These are phyloP conservation scores for Amyelois transitella DNA, from an alignment of 1,140 invertebrate species.

Conservation along the genomic window DNA sequence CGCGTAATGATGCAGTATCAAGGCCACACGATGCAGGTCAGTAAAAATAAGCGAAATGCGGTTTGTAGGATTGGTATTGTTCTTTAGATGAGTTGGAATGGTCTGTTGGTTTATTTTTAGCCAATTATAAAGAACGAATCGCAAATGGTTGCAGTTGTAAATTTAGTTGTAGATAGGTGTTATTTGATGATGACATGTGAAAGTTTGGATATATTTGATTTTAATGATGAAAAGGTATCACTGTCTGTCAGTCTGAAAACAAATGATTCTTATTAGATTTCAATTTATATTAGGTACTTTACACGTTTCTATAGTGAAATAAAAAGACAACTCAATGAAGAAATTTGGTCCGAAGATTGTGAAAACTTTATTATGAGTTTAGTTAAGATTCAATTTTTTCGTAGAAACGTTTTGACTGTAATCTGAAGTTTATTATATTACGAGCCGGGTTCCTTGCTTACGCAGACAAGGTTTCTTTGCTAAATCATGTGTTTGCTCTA, in stretches of 20 bases:
- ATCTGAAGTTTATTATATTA: too few relatives aligned
- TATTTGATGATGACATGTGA: neutral
- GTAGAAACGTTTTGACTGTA: too few relatives aligned
- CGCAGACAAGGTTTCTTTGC: too few relatives aligned
- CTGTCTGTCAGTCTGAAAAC: neutral
- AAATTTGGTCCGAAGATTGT: too few relatives aligned
- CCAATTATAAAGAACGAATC: slow-evolving; percentile 17
- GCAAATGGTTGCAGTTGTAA: slow-evolving; percentile 7
- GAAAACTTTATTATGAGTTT: too few relatives aligned
- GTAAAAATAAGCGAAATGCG: slow-evolving; percentile 36
- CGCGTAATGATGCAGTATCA: slow-evolving; percentile 55
- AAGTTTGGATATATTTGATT: neutral
- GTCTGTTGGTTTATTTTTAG: neutral
- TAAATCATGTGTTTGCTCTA: too few relatives aligned
- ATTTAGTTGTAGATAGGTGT: neutral
- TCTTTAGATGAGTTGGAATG: slow-evolving; percentile 5
- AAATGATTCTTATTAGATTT: too few relatives aligned
- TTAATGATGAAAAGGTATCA: neutral
- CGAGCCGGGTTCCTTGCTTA: too few relatives aligned
- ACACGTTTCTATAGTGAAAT: too few relatives aligned
- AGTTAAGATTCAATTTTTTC: too few relatives aligned
- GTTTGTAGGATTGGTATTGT: slow-evolving; percentile 24
- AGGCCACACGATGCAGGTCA: slow-evolving; percentile 44
- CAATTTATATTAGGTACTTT: too few relatives aligned
- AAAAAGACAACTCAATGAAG: too few relatives aligned